Base-by-base conservation (phyloP, 2,797 vertebrate genomes). In the Alectoris magna region DNA sequence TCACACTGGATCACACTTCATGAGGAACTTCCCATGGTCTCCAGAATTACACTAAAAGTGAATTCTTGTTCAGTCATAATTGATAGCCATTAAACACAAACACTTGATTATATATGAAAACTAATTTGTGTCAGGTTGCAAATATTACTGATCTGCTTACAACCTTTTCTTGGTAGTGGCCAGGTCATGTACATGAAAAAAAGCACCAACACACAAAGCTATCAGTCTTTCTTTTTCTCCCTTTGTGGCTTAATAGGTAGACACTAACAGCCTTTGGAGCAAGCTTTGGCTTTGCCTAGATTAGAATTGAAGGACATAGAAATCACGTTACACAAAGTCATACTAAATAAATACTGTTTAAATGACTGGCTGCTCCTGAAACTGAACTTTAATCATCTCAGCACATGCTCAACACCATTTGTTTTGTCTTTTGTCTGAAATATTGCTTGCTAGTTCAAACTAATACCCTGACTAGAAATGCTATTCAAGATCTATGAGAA, bases 201-300 rank as follows among this genome's bases (percentile, higher is more conserved):
- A 73, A 95, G 8, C 2, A 75, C 21, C 16, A 87, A 66, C 18
- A 58, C 19, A 26, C 59, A 38, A 59, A 77, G 10, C 11, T 36
- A 71, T 2, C 2, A 21, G 8, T 24, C 0, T 4, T 69, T 36
- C 31, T 10, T 2, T 18, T 26, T 49, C 38, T 14, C 5, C n/a
- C 21, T 22, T 9, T 48, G 48, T 21, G 60, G 14, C 44, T 88
- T 58, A 90, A 60, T 9, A 14, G n/a, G 26, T 59, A 21, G 36
- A 73, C 14, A 68, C 15, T 10, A 89, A 27, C 21, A 49, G 13
- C 12, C 41, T 46, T 53, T 38, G 71, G 10, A 53, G 44, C 16
- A n/a, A 8, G 11, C 24, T 31, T 58, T 83, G 39, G 36, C 36
- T 87, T 64, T 15, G 9, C 53, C 24, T 63, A 48, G 36, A 51